Conservation (phyloP, 2,113 vertebrate genomes). For the Tyto alba region DNA sequence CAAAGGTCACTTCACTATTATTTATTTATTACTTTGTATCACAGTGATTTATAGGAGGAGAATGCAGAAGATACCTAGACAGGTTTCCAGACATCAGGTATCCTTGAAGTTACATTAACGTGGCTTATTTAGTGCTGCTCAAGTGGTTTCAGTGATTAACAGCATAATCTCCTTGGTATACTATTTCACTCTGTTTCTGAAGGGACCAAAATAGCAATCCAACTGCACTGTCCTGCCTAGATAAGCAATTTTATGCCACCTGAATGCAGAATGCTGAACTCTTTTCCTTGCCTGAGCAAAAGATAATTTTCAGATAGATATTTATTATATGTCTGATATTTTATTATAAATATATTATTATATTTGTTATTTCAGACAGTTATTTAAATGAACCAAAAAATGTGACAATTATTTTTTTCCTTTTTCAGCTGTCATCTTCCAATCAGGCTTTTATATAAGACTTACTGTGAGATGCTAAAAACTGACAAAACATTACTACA, state of each 20-base stretch:
- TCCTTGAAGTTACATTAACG: background rate
- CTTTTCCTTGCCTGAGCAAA: background rate
- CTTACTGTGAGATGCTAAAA: background rate
- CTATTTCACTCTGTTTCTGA: background rate
- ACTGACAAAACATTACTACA: background rate
- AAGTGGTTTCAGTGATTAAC: background rate
- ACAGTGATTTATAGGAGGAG: background rate
- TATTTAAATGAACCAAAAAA: background rate
- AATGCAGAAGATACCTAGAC: background rate
- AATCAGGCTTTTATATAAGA: background rate
- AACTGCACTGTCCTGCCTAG: background rate
- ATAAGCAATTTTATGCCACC: background rate
- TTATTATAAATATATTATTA: background rate
- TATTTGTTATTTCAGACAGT: background rate
- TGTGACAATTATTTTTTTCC: too few relatives aligned
- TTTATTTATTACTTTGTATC: background rate
- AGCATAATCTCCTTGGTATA: background rate
- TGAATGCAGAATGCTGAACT: background rate
- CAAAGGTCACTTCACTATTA: background rate
- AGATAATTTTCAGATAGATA: background rate
- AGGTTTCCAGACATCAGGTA: background rate
- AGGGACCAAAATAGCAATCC: background rate
- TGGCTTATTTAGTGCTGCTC: background rate
- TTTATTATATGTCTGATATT: background rate
- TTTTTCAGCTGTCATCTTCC: background rate